phyloP scores from a whole-genome alignment of 2,888 invertebrate species.

The Nomada flava region DNA sequence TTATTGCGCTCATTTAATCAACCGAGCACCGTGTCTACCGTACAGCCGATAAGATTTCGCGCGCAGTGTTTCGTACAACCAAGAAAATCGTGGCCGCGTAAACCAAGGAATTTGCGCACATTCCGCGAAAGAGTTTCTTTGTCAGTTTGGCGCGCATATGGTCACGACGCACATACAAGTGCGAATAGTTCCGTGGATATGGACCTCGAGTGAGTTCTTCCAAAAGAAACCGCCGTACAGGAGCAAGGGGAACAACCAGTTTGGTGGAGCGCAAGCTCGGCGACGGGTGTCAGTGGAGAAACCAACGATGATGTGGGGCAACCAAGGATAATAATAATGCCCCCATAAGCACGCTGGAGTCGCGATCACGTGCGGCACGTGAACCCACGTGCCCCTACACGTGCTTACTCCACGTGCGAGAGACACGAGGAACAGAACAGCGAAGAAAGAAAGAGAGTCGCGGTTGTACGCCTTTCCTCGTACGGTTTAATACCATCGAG shows the following conservation, averaged over 20 bases:
- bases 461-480: constrained; percentile 60
- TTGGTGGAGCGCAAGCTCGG: not conserved
- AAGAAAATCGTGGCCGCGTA: constrained; percentile 9
- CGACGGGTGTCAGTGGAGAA: constrained; percentile 42
- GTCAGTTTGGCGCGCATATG: not conserved
- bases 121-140: constrained; percentile 24
- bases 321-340: constrained; percentile 68
- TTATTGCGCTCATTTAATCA: constrained; percentile 1
- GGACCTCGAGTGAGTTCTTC: constrained; percentile 40
- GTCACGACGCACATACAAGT: not conserved
- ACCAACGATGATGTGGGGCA: constrained; percentile 56
- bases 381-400: constrained; percentile 78
- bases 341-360: constrained; percentile 51
- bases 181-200: constrained; percentile 5
- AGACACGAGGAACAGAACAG: constrained; percentile 23
- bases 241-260: constrained; percentile 20
- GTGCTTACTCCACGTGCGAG: constrained; percentile 51
- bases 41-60: constrained; percentile 16
- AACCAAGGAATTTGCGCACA: constrained; percentile 25
- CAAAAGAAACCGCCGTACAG: constrained; percentile 27
- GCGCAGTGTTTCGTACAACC: constrained; percentile 1
- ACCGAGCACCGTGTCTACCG: constrained; percentile 1
- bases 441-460: constrained; percentile 45
- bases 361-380: constrained; percentile 81
- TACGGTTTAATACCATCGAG: constrained; percentile 63